phyloP scores from a whole-genome alignment of 64 coral and sea anemone genomes.

The Dendronephthya gigantea region DNA sequence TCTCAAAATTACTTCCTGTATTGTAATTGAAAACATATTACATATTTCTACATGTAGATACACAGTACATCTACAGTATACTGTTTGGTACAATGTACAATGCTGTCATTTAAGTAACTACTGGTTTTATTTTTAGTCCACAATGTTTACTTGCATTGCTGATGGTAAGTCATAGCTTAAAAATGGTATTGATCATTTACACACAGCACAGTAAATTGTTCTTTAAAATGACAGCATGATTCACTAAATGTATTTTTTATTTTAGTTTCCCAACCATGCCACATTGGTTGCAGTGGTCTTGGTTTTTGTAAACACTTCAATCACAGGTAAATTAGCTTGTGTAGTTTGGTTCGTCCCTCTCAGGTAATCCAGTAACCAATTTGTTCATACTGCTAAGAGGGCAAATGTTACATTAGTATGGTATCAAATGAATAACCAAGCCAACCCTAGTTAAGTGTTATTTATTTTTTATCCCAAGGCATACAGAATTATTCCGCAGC shows the following conservation, averaged over 20 bases:
- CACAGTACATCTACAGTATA: no score
- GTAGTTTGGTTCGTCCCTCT: no score
- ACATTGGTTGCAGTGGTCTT: not conserved
- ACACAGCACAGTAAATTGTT: not conserved
- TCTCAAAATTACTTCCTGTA: no score
- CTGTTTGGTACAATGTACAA: not conserved
- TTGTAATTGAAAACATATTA: no score
- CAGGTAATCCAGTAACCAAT: no score
- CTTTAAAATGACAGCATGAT: not conserved
- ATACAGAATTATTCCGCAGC: conserved; percentile 5
- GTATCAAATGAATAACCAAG: no score
- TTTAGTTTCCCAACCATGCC: not conserved
- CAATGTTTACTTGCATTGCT: not conserved
- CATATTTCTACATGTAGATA: no score
- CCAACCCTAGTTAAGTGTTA: no score
- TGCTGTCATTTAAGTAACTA: not conserved
- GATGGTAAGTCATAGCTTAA: not conserved
- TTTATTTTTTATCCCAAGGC: no score
- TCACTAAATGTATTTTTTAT: not conserved
- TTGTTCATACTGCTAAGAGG: no score
- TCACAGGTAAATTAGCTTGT: not conserved
- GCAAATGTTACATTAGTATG: no score
- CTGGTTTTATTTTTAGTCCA: not conserved
- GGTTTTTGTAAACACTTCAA: not conserved
- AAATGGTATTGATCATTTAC: not conserved